Base-by-base conservation (phyloP, 2,113 vertebrate species). In the Sarotherodon lohbergeri region DNA sequence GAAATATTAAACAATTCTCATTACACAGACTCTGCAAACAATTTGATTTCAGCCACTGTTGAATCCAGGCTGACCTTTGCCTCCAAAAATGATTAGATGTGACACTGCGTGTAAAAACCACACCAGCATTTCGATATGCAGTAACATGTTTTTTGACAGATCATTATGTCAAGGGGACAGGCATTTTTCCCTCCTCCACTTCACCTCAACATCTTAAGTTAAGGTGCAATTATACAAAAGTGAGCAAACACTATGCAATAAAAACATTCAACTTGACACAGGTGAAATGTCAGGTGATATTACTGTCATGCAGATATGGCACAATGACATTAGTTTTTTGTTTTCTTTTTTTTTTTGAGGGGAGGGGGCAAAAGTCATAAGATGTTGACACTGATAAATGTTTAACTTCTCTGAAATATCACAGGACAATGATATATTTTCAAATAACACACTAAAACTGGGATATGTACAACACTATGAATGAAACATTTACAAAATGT, bases 131-230 rank as follows among this genome's bases (percentile, higher is more conserved):
- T 36, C 5, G 48, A 61, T 39, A 86, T 52, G 24, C 9, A 14
- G 34, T 66, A 36, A 79, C 41, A 68, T 78, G n/a, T 55, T 79
- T 43, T 39, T 29, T 55, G 13, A 46, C 55, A 80, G 19, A 54
- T 88, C 54, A 90, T 16, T n/a, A 73, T 14, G 50, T 86, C 7
- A 83, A 61, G 59, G 82, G 63, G 8, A 92, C 16, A 68, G 9
- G 55, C 19, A 61, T 68, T n/a, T n/a, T 22, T 11, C 59, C 39
- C 79, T 82, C 36, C 55, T 81, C 22, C 9, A 84, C 7, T 66
- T 73, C 10, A 87, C 86, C 86, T 90, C 87, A 92, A 68, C 7
- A 9, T 81, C 82, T 92, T 89, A 90, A 87, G 78, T 48, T 86
- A 87, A 89, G 88, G 86, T 50, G 52, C 17, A 82, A 19, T 29